phyloP scores from a whole-genome alignment of 2,113 vertebrate genomes.

The Ranitomeya imitator region DNA sequence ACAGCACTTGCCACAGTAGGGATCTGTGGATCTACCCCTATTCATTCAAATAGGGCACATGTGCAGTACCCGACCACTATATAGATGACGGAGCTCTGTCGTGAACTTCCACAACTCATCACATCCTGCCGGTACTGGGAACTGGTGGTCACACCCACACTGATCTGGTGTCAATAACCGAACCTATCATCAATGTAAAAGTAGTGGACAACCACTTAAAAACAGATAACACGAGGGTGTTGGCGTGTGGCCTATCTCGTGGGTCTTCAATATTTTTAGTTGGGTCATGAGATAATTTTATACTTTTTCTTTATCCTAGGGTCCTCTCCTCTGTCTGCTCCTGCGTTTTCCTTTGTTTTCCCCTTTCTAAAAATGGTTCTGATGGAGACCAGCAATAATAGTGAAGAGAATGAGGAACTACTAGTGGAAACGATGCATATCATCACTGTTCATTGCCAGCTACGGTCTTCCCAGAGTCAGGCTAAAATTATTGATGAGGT shows the following conservation, averaged over 20 bases:
- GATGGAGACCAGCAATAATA: slow-evolving; percentile 76
- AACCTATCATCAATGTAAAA: not conserved
- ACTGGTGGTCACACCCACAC: too few relatives aligned
- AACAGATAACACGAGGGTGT: too few relatives aligned
- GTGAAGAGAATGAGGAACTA: slow-evolving; percentile 79
- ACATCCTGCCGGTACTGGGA: too few relatives aligned
- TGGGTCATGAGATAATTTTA: not conserved
- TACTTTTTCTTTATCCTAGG: slow-evolving; percentile 57
- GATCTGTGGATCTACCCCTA: too few relatives aligned
- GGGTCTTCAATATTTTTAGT: not conserved
- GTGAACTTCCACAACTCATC: too few relatives aligned
- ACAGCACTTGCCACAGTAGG: too few relatives aligned
- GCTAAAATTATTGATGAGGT: slow-evolving; percentile 85
- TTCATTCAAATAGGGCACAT: too few relatives aligned
- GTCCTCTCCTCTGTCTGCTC: slow-evolving; percentile 71
- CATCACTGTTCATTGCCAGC: slow-evolving; percentile 82
- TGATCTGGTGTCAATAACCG: too few relatives aligned
- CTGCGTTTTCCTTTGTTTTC: slow-evolving; percentile 88
- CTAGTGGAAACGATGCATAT: slow-evolving; percentile 85
- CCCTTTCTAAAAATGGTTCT: slow-evolving; percentile 89
- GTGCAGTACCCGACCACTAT: too few relatives aligned
- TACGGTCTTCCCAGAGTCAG: slow-evolving; percentile 70
- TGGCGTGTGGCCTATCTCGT: not conserved
- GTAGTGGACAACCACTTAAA: not conserved
- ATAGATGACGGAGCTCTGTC: too few relatives aligned